Conservation (phyloP, 1,140 invertebrate species). For the Drosophila aff. region DNA sequence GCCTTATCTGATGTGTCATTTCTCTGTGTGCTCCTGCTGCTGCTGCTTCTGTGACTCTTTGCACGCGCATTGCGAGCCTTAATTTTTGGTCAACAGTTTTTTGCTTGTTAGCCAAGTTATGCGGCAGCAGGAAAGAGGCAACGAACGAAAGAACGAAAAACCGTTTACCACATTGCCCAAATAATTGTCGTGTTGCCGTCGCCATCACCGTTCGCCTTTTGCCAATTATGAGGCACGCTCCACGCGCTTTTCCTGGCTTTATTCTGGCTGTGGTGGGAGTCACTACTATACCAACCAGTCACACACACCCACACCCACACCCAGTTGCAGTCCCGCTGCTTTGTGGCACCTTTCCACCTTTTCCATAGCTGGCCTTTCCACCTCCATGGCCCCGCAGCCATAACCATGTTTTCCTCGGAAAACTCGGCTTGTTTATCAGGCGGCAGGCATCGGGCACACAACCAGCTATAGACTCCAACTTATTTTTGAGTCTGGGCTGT, state of each 20-base stretch:
- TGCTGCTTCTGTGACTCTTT: constrained; percentile 72
- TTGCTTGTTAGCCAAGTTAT: constrained; percentile 73
- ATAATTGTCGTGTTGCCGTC: constrained; percentile 62
- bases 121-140: constrained; percentile 21
- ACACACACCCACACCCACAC: constrained; percentile 11
- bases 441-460: constrained; percentile 36
- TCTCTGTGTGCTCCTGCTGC: constrained; percentile 48
- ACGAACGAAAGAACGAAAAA: constrained; percentile 34
- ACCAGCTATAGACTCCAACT: background rate
- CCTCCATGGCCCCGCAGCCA: constrained; percentile 38
- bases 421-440: constrained; percentile 45
- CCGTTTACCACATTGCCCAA: constrained; percentile 67
- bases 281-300: constrained; percentile 9
- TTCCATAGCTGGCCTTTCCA: constrained; percentile 32
- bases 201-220: constrained; percentile 11
- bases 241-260: constrained; percentile 45
- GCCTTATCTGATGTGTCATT: constrained; percentile 84
- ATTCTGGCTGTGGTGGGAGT: constrained; percentile 17
- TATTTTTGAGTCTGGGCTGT: background rate
- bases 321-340: constrained; percentile 37
- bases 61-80: constrained; percentile 71
- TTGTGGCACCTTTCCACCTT: constrained; percentile 48
- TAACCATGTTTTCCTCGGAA: constrained; percentile 53
- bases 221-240: constrained; percentile 73
- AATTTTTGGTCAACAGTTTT: constrained; percentile 74